phyloP scores from a whole-genome alignment of 2,888 invertebrate genomes.

The Phyllotreta striolata region DNA sequence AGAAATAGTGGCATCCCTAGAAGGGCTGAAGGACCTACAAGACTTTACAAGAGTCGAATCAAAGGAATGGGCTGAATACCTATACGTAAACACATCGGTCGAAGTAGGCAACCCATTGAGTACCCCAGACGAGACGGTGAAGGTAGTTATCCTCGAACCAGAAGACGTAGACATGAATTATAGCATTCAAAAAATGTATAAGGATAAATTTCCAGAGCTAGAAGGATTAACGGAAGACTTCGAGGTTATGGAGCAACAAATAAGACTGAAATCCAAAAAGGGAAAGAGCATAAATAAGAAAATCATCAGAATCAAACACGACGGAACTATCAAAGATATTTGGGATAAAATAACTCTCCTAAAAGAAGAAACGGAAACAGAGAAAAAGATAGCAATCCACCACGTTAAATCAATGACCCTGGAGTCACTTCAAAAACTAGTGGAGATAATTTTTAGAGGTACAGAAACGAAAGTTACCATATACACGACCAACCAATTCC shows the following conservation, averaged over 20 bases:
- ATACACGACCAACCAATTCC: neutral
- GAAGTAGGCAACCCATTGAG: neutral
- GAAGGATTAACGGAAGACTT: neutral
- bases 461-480: neutral
- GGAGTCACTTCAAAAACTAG: neutral
- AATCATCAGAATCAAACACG: neutral
- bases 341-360: neutral
- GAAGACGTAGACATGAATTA: neutral
- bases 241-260: neutral
- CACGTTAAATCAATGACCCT: neutral
- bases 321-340: neutral
- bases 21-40: too few species aligned
- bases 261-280: neutral
- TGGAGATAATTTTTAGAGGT: neutral
- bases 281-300: neutral
- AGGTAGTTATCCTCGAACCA: neutral
- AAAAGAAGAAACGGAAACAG: neutral
- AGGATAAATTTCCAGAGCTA: slow-evolving; percentile 7
- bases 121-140: neutral
- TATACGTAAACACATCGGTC: neutral
- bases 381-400: neutral
- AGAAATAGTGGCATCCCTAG: too few species aligned
- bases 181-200: neutral
- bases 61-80: too few species aligned
- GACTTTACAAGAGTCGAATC: too few species aligned